phyloP scores from a whole-genome alignment of 2,113 vertebrate species.

The Cyprinodon variegatus region DNA sequence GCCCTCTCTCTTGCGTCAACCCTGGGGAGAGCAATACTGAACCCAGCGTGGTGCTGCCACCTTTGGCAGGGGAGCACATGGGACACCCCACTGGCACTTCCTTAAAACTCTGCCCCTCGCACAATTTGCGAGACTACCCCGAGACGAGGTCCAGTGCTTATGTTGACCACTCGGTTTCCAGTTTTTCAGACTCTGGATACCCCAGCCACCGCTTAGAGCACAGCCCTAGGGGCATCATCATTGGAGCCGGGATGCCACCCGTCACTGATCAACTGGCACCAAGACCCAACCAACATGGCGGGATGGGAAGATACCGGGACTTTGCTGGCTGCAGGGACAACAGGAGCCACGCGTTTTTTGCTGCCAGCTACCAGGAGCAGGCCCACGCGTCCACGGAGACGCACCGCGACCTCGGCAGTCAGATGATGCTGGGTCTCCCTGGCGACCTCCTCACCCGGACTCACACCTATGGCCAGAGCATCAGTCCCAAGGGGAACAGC shows the following conservation, averaged over 20 bases:
- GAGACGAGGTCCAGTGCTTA: slow-evolving; percentile 76
- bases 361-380: slow-evolving; percentile 80
- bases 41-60: slow-evolving; percentile 76
- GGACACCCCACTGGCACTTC: slow-evolving; percentile 75
- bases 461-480: slow-evolving; percentile 61
- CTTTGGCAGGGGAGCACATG: slow-evolving; percentile 74
- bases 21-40: slow-evolving; percentile 73
- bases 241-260: slow-evolving; percentile 81
- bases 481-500: slow-evolving; percentile 71
- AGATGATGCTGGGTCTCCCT: slow-evolving; percentile 76
- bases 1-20: slow-evolving; percentile 82
- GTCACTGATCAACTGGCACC: slow-evolving; percentile 78
- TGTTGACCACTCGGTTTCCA: slow-evolving; percentile 79
- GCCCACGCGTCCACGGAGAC: slow-evolving; percentile 77
- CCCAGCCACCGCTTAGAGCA: slow-evolving; percentile 77
- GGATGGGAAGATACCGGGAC: slow-evolving; percentile 79
- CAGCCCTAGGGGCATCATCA: slow-evolving; percentile 80
- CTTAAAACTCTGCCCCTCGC: slow-evolving; percentile 82
- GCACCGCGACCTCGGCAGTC: slow-evolving; percentile 63
- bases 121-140: slow-evolving; percentile 78
- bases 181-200: slow-evolving; percentile 81
- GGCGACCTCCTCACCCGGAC: slow-evolving; percentile 72
- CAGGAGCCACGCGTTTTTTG: slow-evolving; percentile 76
- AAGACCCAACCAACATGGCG: slow-evolving; percentile 77
- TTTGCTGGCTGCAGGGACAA: slow-evolving; percentile 75